phyloP scores from a whole-genome alignment of 2,797 vertebrate genomes.

The Microctenopoma steveboyesi region DNA sequence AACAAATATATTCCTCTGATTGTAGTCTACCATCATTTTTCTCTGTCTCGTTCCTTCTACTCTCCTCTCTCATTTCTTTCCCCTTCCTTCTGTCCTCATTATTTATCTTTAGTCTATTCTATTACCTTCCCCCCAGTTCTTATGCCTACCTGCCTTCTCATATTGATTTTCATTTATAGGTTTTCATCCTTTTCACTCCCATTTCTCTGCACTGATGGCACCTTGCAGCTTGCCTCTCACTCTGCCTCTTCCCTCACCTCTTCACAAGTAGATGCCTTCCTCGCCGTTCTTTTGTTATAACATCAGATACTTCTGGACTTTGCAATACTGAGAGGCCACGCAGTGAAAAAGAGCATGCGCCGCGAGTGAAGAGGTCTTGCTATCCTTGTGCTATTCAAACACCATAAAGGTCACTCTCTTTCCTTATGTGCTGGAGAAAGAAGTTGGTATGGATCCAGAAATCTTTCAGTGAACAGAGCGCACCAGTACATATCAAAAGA shows the following conservation, averaged over 20 bases:
- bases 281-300: slow-evolving; percentile 68
- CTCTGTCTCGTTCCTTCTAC: slow-evolving; percentile 74
- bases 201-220: slow-evolving; percentile 81
- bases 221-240: slow-evolving; percentile 74
- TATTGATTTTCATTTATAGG: slow-evolving; percentile 89
- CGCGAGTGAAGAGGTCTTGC: slow-evolving; percentile 61
- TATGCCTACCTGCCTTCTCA: slow-evolving; percentile 82
- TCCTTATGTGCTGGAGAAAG: slow-evolving; percentile 46
- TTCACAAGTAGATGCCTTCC: slow-evolving; percentile 55
- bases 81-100: slow-evolving; percentile 79
- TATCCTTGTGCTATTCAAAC: slow-evolving; percentile 54
- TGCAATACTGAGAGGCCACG: slow-evolving; percentile 40
- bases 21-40: slow-evolving; percentile 75
- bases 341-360: slow-evolving; percentile 63
- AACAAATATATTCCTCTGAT: slow-evolving; percentile 80
- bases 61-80: slow-evolving; percentile 72
- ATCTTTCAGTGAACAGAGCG: slow-evolving; percentile 51
- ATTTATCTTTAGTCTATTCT: slow-evolving; percentile 86
- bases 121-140: slow-evolving; percentile 75
- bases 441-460: slow-evolving; percentile 65
- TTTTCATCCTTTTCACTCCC: slow-evolving; percentile 87
- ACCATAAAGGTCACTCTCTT: slow-evolving; percentile 62
- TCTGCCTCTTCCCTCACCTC: slow-evolving; percentile 65
- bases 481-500: slow-evolving; percentile 42
- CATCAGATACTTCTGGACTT: slow-evolving; percentile 67